Percentiles rank a stretch among this genome's conserved stretches.
phyloP scores from a whole-genome alignment of 2,797 vertebrate species.

The Crocidura indochinensis region DNA sequence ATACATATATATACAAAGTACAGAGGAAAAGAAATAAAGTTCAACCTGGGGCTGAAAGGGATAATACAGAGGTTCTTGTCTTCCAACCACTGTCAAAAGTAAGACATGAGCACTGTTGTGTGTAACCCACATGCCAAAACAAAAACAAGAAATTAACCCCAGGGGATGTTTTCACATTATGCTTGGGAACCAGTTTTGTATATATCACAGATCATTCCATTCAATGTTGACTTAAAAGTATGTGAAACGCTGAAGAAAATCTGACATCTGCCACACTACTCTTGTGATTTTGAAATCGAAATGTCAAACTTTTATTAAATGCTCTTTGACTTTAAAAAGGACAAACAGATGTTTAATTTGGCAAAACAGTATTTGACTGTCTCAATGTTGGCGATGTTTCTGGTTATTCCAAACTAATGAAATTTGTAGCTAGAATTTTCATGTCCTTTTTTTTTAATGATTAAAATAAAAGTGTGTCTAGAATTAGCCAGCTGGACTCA shows the following conservation, averaged over 20 bases:
- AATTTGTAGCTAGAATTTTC: constrained; percentile 25
- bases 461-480: no score
- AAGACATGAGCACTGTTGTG: no score
- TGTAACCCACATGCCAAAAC: background rate
- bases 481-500: no score
- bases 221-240: background rate
- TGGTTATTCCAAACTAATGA: background rate
- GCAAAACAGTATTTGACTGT: background rate
- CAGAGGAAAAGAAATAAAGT: background rate
- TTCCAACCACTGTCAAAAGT: no score
- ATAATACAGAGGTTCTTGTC: no score
- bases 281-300: background rate
- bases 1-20: background rate
- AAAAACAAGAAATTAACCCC: constrained; percentile 30
- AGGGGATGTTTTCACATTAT: background rate
- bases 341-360: constrained; percentile 35
- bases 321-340: constrained; percentile 28
- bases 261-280: background rate
- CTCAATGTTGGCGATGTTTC: background rate
- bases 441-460: background rate
- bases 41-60: background rate
- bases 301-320: constrained; percentile 7
- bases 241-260: constrained; percentile 40
- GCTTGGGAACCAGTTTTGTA: constrained; percentile 31
- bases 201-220: background rate